Base-by-base conservation (phyloP, 1,140 invertebrate species). In the Pseudomyrmex concolor region DNA sequence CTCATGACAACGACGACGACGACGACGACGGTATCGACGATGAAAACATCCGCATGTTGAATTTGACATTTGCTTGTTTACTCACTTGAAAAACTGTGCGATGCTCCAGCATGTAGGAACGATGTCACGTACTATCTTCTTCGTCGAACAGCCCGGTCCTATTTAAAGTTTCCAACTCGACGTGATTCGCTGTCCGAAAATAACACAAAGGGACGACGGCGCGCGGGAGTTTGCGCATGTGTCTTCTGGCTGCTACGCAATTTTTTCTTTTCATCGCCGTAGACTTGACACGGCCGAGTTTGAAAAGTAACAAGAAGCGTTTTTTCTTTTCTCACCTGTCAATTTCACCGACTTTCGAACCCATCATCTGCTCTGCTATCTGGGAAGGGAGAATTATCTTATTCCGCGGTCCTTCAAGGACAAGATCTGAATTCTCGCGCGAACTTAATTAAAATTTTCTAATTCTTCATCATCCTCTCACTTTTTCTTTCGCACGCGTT, bases 81-180 rank as follows among this genome's bases (percentile, higher is more conserved):
- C 94, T 94, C 91, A 94, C 94, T 66, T 94, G 90, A 86, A 94
- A 93, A 77, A 94, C 88, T 80, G 91, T 93, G 84, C 93, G 94
- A 86, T 94, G 93, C 87, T 94, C 92, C 92, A 94, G 90, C 94
- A 94, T 94, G 92, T 91, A 93, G 91, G 85, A 92, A 86, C 88
- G 84, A 85, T 91, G 88, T 93, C 92, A 90, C 86, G 62, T 63
- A 94, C 94, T 94, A 92, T 85, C 91, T 93, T 93, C 89, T 89
- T 91, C 91, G 88, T 89, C 83, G 86, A 74, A n/a, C 89, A 89
- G 90, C 86, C 89, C 91, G 90, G 90, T 92, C 93, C 93, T 94
- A 94, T 94, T 94, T 94, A 94, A 94, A 94, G 93, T 92, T 88
- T 94, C 62, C 78, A 78, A 48, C 34, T 91, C 91, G 72, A 86